phyloP scores from a whole-genome alignment of 2,797 vertebrate species.

The Echeneis naucrates region DNA sequence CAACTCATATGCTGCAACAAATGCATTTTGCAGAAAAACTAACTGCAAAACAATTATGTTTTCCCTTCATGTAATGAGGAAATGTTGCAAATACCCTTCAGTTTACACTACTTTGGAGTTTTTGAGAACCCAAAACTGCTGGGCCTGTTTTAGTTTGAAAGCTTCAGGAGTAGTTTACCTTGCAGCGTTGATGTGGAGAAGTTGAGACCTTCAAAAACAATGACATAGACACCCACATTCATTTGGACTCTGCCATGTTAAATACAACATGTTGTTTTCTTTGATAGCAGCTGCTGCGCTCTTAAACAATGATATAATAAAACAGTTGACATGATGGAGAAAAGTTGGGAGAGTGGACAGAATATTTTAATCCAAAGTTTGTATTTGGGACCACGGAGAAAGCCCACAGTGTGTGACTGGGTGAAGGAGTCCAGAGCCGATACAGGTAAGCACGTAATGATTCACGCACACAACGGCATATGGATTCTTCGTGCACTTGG shows the following conservation, averaged over 20 bases:
- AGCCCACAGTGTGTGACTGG: slow-evolving; percentile 1
- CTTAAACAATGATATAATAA: no score
- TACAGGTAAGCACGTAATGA: not conserved
- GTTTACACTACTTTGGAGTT: not conserved
- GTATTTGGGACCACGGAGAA: not conserved
- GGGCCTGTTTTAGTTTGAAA: no score
- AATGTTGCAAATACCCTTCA: not conserved
- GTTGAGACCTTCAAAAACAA: no score
- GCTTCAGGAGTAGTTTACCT: no score
- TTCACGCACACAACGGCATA: slow-evolving; percentile 1
- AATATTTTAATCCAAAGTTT: not conserved
- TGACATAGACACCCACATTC: not conserved
- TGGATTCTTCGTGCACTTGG: slow-evolving; percentile 1
- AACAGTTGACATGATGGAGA: no score
- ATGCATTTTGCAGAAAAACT: not conserved
- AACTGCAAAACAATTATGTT: not conserved
- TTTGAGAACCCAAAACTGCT: no score
- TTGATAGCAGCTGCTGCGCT: not conserved
- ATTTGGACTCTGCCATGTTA: not conserved
- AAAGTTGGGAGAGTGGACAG: not conserved
- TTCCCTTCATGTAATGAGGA: not conserved
- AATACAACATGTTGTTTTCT: not conserved
- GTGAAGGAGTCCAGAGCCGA: not conserved
- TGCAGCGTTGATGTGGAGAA: no score
- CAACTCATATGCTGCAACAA: not conserved